Conservation (phyloP, 2,113 vertebrate genomes). For the Colinus virginianus region DNA sequence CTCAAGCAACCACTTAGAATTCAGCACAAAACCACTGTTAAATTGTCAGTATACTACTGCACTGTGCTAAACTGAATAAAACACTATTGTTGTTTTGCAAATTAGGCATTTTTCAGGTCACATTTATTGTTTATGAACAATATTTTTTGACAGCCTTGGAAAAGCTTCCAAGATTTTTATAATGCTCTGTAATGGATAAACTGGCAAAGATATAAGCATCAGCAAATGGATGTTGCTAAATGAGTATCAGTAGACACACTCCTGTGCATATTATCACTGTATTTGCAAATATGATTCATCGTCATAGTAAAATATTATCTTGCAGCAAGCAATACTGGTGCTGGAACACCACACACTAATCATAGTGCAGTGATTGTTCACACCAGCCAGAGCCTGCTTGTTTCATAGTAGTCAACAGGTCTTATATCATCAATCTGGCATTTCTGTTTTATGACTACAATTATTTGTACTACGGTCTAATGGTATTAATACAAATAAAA, state of each 20-base stretch:
- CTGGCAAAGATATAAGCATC: constrained; percentile 7
- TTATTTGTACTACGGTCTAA: neutral
- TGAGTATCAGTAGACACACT: neutral
- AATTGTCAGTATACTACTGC: neutral
- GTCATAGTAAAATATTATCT: constrained; percentile 48
- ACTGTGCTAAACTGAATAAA: neutral
- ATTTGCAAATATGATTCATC: constrained; percentile 9
- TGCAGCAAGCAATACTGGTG: neutral
- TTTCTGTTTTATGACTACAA: constrained; percentile 4
- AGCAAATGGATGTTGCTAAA: constrained; percentile 1
- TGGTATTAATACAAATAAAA: neutral
- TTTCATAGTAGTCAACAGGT: constrained; percentile 3
- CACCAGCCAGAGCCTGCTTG: neutral
- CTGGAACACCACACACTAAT: neutral
- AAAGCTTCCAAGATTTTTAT: constrained; percentile 15
- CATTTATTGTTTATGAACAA: constrained; percentile 25
- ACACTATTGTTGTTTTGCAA: neutral
- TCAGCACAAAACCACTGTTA: neutral
- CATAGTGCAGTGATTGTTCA: neutral
- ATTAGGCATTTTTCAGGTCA: neutral
- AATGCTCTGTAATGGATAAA: neutral
- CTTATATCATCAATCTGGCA: neutral
- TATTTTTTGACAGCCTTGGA: constrained; percentile 7
- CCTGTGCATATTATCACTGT: neutral
- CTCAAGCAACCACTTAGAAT: accelerated